These are phyloP conservation scores for Perizoma flavofasciatum DNA, from an alignment of 2,888 invertebrate species.

Conservation along the genomic window DNA sequence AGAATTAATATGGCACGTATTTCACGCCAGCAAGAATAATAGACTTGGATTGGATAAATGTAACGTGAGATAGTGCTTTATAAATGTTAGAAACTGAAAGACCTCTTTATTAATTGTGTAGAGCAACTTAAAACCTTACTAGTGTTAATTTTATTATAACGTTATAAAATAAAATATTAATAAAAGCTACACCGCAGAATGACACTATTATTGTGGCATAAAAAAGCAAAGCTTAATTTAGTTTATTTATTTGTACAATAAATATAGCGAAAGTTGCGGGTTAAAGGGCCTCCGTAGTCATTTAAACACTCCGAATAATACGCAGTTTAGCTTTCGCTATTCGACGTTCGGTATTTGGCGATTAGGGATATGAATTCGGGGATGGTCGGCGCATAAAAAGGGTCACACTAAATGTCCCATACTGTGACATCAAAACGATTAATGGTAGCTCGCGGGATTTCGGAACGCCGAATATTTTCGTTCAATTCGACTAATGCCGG, in stretches of 20 bases:
- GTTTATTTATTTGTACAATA: conserved; percentile 23
- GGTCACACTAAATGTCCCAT: conserved; percentile 83
- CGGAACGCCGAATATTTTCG: conserved; percentile 72
- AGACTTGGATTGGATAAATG: conserved; percentile 20
- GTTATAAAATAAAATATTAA: no score
- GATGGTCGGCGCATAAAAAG: conserved; percentile 73
- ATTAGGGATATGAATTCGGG: conserved; percentile 70
- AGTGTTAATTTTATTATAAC: no score
- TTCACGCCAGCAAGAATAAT: conserved; percentile 22
- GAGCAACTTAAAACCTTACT: no score
- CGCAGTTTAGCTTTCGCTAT: conserved; percentile 50
- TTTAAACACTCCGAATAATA: conserved; percentile 26
- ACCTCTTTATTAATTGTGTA: no score
- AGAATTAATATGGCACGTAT: conserved; percentile 18
- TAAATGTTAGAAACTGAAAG: background rate
- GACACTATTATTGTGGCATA: no score
- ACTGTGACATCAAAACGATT: conserved; percentile 82
- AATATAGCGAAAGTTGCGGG: conserved; percentile 15
- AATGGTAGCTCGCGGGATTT: conserved; percentile 72
- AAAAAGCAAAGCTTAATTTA: background rate
- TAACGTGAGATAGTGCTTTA: conserved; percentile 5
- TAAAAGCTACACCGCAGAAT: no score
- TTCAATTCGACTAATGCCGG: conserved; percentile 70
- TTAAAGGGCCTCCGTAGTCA: conserved; percentile 26
- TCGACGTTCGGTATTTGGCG: conserved; percentile 62